A percentile compares a stretch with the other conserved stretches of the same genome.
phyloP scores from a whole-genome alignment of 2,797 vertebrate species.

The Cryptoblepharus egeriae region DNA sequence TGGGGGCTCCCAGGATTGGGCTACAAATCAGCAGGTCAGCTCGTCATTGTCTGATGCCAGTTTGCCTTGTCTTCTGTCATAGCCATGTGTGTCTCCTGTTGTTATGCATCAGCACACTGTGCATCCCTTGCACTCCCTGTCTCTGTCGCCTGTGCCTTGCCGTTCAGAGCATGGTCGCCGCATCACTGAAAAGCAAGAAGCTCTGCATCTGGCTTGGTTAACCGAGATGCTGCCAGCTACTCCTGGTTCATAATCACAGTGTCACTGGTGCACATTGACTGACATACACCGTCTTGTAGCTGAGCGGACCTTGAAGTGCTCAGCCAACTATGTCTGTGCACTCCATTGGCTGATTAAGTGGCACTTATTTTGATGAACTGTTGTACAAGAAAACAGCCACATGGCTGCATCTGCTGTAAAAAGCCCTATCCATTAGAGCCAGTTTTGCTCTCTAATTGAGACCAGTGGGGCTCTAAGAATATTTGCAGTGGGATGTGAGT shows the following conservation, averaged over 20 bases:
- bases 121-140: slow-evolving; percentile 44
- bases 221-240: not conserved
- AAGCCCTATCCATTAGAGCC: slow-evolving; percentile 20
- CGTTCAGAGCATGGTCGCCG: slow-evolving; percentile 34
- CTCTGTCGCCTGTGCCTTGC: slow-evolving; percentile 61
- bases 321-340: not conserved
- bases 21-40: slow-evolving; percentile 70
- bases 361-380: slow-evolving; percentile 26
- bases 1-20: slow-evolving; percentile 75
- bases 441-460: not conserved
- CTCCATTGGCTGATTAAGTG: slow-evolving; percentile 34
- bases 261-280: not conserved
- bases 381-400: slow-evolving; percentile 38
- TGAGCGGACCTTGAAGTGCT: slow-evolving; percentile 21
- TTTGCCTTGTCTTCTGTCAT: slow-evolving; percentile 67
- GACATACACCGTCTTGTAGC: not conserved
- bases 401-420: slow-evolving; percentile 39
- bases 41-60: slow-evolving; percentile 66
- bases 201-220: slow-evolving; percentile 26
- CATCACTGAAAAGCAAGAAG: slow-evolving; percentile 38
- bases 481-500: slow-evolving; percentile 30
- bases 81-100: slow-evolving; percentile 63
- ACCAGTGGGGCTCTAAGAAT: slow-evolving; percentile 3
- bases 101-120: slow-evolving; percentile 32
- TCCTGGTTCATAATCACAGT: not conserved